Evolutionary conservation across 2,797 vertebrate species (phyloP).

Genomic region (Micrastur ruficollis): DNA sequence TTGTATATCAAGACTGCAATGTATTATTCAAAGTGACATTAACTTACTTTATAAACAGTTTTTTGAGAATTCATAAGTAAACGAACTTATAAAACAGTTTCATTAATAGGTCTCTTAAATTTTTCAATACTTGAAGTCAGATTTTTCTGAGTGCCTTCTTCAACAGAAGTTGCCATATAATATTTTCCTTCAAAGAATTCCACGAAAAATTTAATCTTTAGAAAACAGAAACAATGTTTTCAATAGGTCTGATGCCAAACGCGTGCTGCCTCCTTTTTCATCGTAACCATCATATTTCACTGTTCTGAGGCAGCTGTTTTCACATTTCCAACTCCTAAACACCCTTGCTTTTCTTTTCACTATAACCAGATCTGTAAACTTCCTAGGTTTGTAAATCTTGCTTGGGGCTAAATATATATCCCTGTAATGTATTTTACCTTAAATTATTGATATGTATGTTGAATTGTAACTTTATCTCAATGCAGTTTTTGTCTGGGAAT

Average conservation of each 20-base stretch:
- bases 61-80: slow-evolving; percentile 4
- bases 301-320: neutral
- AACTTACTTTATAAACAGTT: slow-evolving; percentile 30
- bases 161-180: neutral
- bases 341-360: neutral
- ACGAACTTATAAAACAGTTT: slow-evolving; percentile 1
- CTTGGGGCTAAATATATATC: slow-evolving; percentile 38
- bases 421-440: slow-evolving; percentile 57
- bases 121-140: neutral
- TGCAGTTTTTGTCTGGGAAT: slow-evolving; percentile 54
- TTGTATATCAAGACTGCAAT: neutral
- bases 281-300: neutral
- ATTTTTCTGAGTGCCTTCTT: slow-evolving; percentile 43
- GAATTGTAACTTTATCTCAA: slow-evolving; percentile 42
- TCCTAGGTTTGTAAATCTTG: slow-evolving; percentile 36
- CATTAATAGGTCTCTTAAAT: neutral
- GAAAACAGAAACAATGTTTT: neutral
- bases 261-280: neutral
- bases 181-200: neutral
- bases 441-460: slow-evolving; percentile 54
- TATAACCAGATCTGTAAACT: slow-evolving; percentile 43
- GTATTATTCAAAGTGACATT: slow-evolving; percentile 10
- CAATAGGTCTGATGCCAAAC: neutral
- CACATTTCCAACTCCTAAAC: neutral
- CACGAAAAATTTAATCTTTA: neutral